Conservation (phyloP, 2,888 invertebrate genomes). For the Xestia ashworthii region DNA sequence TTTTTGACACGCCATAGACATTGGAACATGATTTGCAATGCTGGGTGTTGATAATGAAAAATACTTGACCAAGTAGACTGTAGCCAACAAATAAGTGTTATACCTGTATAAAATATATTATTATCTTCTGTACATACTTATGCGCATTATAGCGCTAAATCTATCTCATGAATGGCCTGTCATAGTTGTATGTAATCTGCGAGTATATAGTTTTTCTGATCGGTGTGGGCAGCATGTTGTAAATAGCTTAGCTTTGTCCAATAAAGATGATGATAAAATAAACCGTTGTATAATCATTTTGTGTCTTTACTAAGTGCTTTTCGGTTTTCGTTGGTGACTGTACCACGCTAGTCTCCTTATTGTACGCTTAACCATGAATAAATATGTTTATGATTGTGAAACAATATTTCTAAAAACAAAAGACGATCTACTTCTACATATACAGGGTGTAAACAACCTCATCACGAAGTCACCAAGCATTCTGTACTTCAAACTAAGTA, state of each 20-base stretch:
- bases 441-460: no score
- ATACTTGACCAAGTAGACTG: constrained; percentile 37
- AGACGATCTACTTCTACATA: not conserved
- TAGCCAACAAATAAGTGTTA: constrained; percentile 30
- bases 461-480: no score
- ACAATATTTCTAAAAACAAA: not conserved
- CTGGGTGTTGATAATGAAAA: constrained; percentile 16
- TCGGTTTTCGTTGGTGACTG: not conserved
- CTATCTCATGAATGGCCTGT: constrained; percentile 50
- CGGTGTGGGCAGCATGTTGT: constrained; percentile 65
- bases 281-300: constrained; percentile 9
- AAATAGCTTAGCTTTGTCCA: constrained; percentile 66
- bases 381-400: not conserved
- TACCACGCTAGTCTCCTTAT: not conserved
- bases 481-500: no score
- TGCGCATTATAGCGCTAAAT: constrained; percentile 32
- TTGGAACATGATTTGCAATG: not conserved
- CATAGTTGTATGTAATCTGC: constrained; percentile 44
- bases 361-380: not conserved
- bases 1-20: constrained; percentile 14
- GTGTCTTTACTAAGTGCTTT: not conserved
- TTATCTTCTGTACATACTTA: constrained; percentile 46
- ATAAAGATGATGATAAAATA: constrained; percentile 57
- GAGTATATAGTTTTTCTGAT: constrained; percentile 41
- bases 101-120: constrained; percentile 9